phyloP scores from a whole-genome alignment of 1,140 invertebrate genomes.

The Aphaenogaster rudis region DNA sequence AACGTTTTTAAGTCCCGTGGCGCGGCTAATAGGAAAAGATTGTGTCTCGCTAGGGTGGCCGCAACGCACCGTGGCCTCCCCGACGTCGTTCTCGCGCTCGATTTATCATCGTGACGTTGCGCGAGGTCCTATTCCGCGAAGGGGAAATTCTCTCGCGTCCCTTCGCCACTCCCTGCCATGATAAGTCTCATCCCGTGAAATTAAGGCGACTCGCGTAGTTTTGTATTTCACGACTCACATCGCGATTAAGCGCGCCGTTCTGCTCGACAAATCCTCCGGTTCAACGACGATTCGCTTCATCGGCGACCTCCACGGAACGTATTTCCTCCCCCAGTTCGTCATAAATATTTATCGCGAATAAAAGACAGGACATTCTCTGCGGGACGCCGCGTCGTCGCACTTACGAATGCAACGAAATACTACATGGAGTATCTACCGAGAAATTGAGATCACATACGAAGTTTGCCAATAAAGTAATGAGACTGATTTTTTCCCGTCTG shows the following conservation, averaged over 20 bases:
- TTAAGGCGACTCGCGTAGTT: conserved; percentile 76
- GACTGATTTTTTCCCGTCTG: too few species aligned
- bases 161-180: background rate
- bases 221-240: conserved; percentile 72
- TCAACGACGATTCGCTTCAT: background rate
- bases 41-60: conserved; percentile 70
- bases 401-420: background rate
- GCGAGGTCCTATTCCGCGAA: background rate
- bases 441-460: background rate
- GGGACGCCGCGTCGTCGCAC: background rate
- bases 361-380: conserved; percentile 6
- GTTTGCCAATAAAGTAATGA: too few species aligned
- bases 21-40: conserved; percentile 76
- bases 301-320: background rate
- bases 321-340: background rate
- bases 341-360: conserved; percentile 58
- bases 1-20: conserved; percentile 72
- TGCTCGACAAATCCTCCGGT: conserved; percentile 62
- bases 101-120: conserved; percentile 82
- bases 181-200: conserved; percentile 64
- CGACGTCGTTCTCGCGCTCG: conserved; percentile 78
- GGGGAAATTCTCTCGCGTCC: background rate
- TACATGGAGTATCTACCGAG: background rate
- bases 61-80: conserved; percentile 30
- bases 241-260: conserved; percentile 48